Conservation (phyloP, 2,113 vertebrate species). For the Eublepharis macularius region DNA sequence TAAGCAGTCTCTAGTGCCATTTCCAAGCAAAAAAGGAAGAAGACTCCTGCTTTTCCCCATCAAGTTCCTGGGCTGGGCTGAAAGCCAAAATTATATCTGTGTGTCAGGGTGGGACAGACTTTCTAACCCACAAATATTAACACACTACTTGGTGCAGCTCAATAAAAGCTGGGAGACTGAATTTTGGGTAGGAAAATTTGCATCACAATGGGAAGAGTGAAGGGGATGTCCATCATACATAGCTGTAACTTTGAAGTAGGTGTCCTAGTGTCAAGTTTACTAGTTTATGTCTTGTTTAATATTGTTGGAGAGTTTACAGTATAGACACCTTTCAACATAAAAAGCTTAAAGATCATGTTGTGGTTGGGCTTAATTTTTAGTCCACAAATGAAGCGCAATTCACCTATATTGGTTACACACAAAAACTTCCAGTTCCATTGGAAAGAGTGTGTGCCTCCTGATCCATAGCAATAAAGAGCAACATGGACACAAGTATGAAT, state of each 20-base stretch:
- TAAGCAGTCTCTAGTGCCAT: too few relatives aligned
- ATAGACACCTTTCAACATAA: neutral
- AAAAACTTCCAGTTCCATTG: neutral
- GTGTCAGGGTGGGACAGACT: too few relatives aligned
- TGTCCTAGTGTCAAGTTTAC: neutral
- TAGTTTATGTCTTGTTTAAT: slow-evolving; percentile 4
- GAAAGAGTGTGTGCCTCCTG: neutral
- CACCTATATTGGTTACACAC: neutral
- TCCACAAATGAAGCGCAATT: neutral
- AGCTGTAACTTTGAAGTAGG: neutral
- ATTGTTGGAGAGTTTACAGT: neutral
- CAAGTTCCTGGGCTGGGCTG: too few relatives aligned
- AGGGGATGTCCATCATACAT: too few relatives aligned
- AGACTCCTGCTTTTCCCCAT: too few relatives aligned
- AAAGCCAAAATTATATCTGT: too few relatives aligned
- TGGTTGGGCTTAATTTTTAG: neutral
- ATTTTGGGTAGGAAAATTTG: too few relatives aligned
- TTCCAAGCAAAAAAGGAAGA: too few relatives aligned
- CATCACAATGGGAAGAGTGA: too few relatives aligned
- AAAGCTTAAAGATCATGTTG: neutral
- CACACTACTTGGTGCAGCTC: too few relatives aligned
- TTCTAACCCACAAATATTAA: too few relatives aligned
- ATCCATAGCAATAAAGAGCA: neutral
- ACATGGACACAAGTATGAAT: neutral
- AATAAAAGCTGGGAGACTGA: too few relatives aligned